Conservation (phyloP, 1,140 invertebrate genomes). For the Dinoponera quadriceps region DNA sequence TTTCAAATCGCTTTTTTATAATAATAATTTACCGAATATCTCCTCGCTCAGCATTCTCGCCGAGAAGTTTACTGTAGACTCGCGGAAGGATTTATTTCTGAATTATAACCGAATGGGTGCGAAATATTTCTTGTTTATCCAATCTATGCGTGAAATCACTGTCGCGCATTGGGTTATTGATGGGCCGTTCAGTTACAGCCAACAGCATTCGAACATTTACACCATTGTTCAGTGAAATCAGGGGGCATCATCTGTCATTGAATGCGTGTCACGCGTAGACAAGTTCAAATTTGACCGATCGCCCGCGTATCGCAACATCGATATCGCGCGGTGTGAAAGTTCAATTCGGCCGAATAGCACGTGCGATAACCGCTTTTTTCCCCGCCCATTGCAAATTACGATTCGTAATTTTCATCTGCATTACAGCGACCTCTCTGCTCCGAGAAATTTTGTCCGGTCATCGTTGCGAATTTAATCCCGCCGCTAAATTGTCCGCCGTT, state of each 20-base stretch:
- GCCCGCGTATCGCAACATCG: constrained; percentile 21
- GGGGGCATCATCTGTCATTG: constrained; percentile 22
- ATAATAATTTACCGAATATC: neutral
- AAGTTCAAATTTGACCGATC: constrained; percentile 35
- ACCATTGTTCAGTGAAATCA: constrained; percentile 27
- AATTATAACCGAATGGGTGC: constrained; percentile 17
- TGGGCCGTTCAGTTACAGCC: constrained; percentile 8
- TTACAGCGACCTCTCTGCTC: neutral
- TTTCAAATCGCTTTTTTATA: neutral
- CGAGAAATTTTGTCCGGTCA: neutral
- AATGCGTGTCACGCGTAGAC: constrained; percentile 17
- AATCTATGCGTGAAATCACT: constrained; percentile 15
- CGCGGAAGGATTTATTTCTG: neutral
- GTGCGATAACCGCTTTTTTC: neutral
- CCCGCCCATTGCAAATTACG: neutral
- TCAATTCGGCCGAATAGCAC: neutral
- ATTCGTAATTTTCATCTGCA: constrained; percentile 4
- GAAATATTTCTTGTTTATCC: neutral
- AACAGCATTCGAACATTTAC: constrained; percentile 26
- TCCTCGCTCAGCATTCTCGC: neutral
- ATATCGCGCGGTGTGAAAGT: neutral
- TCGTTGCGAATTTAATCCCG: constrained; percentile 14
- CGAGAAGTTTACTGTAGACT: neutral
- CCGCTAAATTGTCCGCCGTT: neutral
- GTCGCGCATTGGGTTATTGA: constrained; percentile 27